Evolutionary conservation across 2,113 vertebrate species (phyloP).

Genomic region (Catharus fuscescens): DNA sequence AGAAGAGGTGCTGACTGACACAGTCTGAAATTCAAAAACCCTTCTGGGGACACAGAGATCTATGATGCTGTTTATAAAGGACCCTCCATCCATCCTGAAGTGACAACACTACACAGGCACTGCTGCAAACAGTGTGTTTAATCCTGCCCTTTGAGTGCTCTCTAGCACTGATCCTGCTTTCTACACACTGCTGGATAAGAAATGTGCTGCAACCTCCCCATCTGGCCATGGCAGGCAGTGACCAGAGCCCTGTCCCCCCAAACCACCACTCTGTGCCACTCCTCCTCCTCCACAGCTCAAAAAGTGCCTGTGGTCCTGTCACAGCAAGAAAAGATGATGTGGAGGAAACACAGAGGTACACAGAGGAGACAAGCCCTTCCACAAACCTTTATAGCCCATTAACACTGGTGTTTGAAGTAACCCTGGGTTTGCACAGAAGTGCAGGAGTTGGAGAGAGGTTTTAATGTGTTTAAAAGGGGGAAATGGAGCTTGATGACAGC

Average conservation of each 20-base stretch:
- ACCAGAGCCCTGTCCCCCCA: neutral
- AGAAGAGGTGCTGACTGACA: neutral
- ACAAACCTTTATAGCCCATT: neutral
- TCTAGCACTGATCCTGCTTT: neutral
- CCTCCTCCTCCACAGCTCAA: neutral
- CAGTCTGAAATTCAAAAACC: neutral
- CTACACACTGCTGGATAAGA: neutral
- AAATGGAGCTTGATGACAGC: neutral
- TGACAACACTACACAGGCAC: neutral
- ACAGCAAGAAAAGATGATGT: neutral
- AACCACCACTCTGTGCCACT: neutral
- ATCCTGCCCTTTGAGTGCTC: neutral
- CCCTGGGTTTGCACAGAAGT: neutral
- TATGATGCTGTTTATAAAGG: neutral
- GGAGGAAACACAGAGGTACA: neutral
- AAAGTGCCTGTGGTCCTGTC: neutral
- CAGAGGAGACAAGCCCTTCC: neutral
- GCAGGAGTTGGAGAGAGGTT: neutral
- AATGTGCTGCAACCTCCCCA: rapidly evolving
- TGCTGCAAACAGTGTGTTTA: neutral
- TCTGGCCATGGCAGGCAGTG: neutral
- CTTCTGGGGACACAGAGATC: neutral
- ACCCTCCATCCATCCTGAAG: neutral
- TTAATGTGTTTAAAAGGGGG: neutral
- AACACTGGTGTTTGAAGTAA: neutral